Base-by-base conservation (phyloP, 2,797 vertebrate species). In the Argya squamiceps region DNA sequence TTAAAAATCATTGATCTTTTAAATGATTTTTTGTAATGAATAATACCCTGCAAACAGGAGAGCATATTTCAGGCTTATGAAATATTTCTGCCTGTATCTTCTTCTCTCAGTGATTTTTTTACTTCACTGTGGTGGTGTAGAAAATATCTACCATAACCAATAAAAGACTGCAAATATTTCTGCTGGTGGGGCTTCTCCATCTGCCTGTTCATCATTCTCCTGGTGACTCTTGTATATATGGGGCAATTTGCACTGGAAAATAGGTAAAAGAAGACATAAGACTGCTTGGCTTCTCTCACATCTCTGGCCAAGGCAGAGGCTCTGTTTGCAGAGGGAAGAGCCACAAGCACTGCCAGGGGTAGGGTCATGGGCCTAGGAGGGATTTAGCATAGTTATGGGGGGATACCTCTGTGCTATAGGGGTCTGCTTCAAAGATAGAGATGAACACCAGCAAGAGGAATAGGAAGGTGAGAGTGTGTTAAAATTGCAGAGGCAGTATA, bases 1-100 rank as follows among this genome's bases (percentile, higher is more conserved):
- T 95, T 76, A 84, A 95, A 95, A 95, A 92, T 75, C 77, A 87
- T 15, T 88, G 75, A 89, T 91, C 67, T 96, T 95, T 93, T 59
- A 91, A 90, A 80, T 55, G 10, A 23, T 71, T 85, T 75, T 88
- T 76, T 41, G 44, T 47, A 67, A 86, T 26, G 0, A 88, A 89
- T 50, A 80, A 64, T 65, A 44, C 53, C 50, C 43, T 90, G 32
- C 2, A 5, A 94, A 88, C 13, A 62, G 64, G 15, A 92, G 2
- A 82, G 20, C 22, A 27, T 52, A 63, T 86, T 79, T 84, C 70
- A 92, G 27, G 36, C n/a, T 64, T 81, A 64, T 47, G 50, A 91
- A 91, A 84, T 78, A 65, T 12, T 79, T 47, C 32, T 56, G 26
- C 27, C 26, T 49, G 10, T 64, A 84, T 84, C 79, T 24, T 93